These are phyloP conservation scores for Hyaena hyaena DNA, from an alignment of 2,113 vertebrate genomes.

Conservation along the genomic window DNA sequence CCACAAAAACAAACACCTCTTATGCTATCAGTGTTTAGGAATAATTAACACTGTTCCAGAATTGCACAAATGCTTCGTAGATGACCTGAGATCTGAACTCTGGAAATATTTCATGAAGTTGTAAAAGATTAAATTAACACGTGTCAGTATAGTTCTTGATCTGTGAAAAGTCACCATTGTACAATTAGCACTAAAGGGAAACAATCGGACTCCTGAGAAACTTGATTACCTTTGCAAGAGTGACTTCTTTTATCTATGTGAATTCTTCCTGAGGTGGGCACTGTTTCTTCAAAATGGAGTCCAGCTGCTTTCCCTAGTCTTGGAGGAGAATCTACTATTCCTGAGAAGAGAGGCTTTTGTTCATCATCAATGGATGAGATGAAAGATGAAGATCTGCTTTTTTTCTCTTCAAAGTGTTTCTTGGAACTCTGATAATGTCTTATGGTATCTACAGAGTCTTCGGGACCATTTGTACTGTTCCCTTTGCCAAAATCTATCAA, in stretches of 20 bases:
- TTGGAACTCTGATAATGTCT: constrained; percentile 88
- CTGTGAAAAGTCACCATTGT: constrained; percentile 12
- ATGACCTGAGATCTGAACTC: constrained; percentile 15
- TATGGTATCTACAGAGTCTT: constrained; percentile 81
- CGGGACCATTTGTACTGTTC: constrained; percentile 82
- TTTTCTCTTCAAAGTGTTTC: constrained; percentile 91
- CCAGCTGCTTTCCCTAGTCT: constrained; percentile 85
- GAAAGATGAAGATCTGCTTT: constrained; percentile 87
- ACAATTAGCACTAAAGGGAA: neutral
- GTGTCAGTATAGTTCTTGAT: neutral
- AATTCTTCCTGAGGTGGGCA: constrained; percentile 85
- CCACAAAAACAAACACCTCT: neutral
- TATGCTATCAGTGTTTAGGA: neutral
- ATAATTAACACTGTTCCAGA: neutral
- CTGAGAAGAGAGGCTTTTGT: constrained; percentile 91
- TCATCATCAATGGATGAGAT: constrained; percentile 91
- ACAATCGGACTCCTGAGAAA: neutral
- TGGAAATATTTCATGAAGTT: constrained; percentile 34
- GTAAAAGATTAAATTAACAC: neutral
- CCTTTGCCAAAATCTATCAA: constrained; percentile 86
- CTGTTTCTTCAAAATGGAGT: constrained; percentile 85
- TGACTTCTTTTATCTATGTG: constrained; percentile 84
- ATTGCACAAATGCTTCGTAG: neutral
- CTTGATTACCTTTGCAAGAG: constrained; percentile 90
- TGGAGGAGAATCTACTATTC: constrained; percentile 87